Evolutionary conservation across 1,140 invertebrate genomes (phyloP).

Genomic region (Cyclargus thomasi): DNA sequence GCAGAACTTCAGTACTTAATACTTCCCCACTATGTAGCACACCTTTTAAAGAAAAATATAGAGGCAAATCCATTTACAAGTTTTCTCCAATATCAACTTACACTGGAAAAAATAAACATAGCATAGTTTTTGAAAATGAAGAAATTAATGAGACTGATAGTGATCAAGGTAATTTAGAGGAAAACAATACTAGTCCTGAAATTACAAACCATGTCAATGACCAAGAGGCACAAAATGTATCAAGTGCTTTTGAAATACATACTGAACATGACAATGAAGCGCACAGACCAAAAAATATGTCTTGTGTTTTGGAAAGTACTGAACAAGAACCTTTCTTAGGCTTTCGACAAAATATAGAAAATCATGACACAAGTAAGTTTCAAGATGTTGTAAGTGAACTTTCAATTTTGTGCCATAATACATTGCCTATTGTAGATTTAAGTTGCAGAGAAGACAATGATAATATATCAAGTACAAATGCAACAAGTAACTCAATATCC

Average conservation of each 20-base stretch:
- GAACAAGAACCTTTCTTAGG: slow-evolving; percentile 44
- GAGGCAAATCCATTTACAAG: slow-evolving; percentile 55
- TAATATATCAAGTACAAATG: slow-evolving; percentile 1
- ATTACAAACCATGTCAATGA: not conserved
- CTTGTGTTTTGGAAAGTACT: not conserved
- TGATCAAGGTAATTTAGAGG: not conserved
- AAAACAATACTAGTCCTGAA: not conserved
- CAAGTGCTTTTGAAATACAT: not conserved
- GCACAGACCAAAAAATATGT: not conserved
- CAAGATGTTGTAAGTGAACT: not conserved
- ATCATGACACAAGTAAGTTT: not conserved
- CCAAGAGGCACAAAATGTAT: not conserved
- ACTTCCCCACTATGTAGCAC: slow-evolving; percentile 58
- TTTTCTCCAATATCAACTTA: slow-evolving; percentile 50
- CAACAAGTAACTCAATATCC: not conserved
- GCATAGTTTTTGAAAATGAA: slow-evolving; percentile 1
- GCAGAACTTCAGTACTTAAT: slow-evolving; percentile 7
- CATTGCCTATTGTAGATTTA: slow-evolving; percentile 14
- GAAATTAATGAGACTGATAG: slow-evolving; percentile 9
- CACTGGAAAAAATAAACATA: slow-evolving; percentile 13
- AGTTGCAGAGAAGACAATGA: not conserved
- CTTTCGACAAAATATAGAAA: slow-evolving; percentile 29
- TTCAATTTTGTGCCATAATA: not conserved
- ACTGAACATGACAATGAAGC: not conserved
- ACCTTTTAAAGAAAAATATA: slow-evolving; percentile 53